phyloP scores from a whole-genome alignment of 2,888 invertebrate species.

The Apotomis capreana region DNA sequence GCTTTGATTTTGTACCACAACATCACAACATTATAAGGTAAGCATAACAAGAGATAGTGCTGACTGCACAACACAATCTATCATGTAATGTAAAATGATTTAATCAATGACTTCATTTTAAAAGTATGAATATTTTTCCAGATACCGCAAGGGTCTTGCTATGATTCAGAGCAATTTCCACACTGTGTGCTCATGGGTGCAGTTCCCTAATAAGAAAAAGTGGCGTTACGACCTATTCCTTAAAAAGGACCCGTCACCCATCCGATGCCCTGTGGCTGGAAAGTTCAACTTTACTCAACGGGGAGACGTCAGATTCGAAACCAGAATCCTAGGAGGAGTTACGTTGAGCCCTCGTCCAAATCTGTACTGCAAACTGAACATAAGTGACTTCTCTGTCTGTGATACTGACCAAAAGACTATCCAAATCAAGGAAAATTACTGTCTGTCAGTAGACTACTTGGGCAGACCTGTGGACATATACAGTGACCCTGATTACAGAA shows the following conservation, averaged over 20 bases:
- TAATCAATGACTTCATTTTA: too few relatives aligned
- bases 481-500: constrained; percentile 97
- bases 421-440: constrained; percentile 97
- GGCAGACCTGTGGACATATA: constrained; percentile 98
- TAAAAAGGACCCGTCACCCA: constrained; percentile 94
- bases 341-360: constrained; percentile 96
- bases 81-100: too few relatives aligned
- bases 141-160: constrained; percentile 94
- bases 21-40: constrained; percentile 96
- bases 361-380: constrained; percentile 95
- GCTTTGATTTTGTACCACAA: constrained; percentile 97
- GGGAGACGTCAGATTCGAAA: constrained; percentile 95
- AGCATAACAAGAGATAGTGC: not conserved
- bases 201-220: constrained; percentile 91
- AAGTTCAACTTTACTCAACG: constrained; percentile 97
- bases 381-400: constrained; percentile 98
- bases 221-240: constrained; percentile 95
- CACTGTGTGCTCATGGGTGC: constrained; percentile 97
- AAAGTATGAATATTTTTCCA: constrained; percentile 46
- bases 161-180: constrained; percentile 95
- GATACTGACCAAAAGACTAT: constrained; percentile 97
- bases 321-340: constrained; percentile 97
- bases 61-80: too few relatives aligned
- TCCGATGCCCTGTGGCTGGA: constrained; percentile 97
- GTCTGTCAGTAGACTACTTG: constrained; percentile 97